phyloP scores from a whole-genome alignment of 2,888 invertebrate species.

The Anarsia innoxiella region DNA sequence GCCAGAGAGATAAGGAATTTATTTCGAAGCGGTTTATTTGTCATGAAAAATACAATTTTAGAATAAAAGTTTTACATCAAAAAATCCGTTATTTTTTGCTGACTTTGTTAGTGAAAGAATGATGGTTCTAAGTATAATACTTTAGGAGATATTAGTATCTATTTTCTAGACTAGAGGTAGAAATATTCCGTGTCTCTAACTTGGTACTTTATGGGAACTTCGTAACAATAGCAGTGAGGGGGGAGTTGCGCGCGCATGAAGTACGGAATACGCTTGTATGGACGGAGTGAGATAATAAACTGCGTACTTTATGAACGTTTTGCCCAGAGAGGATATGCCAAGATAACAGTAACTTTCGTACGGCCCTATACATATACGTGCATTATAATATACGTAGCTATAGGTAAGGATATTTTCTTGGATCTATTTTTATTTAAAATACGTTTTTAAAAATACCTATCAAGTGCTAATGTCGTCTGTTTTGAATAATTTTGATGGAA shows the following conservation, averaged over 20 bases:
- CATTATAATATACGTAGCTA: constrained; percentile 1
- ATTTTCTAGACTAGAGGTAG: constrained; percentile 60
- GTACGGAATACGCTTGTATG: constrained; percentile 51
- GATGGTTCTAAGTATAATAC: neutral
- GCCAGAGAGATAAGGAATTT: constrained; percentile 74
- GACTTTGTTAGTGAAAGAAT: constrained; percentile 29
- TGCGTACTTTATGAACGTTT: constrained; percentile 61
- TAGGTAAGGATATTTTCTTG: too few relatives aligned
- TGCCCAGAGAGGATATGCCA: constrained; percentile 76
- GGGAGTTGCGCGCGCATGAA: constrained; percentile 66
- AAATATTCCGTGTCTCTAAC: constrained; percentile 53
- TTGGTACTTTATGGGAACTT: constrained; percentile 59
- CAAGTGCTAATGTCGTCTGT: too few relatives aligned
- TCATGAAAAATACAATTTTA: constrained; percentile 13
- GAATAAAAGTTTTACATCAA: constrained; percentile 30
- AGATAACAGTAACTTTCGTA: constrained; percentile 77
- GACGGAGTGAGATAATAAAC: constrained; percentile 55
- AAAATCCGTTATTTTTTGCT: constrained; percentile 57
- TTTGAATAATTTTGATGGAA: too few relatives aligned
- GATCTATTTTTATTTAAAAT: too few relatives aligned
- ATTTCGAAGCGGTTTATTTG: constrained; percentile 39
- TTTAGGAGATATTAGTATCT: constrained; percentile 33
- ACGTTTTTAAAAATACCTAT: too few relatives aligned
- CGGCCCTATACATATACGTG: constrained; percentile 43
- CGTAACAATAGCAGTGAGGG: constrained; percentile 75